phyloP scores from a whole-genome alignment of 2,888 invertebrate genomes.

The Eumerus sabulonum region DNA sequence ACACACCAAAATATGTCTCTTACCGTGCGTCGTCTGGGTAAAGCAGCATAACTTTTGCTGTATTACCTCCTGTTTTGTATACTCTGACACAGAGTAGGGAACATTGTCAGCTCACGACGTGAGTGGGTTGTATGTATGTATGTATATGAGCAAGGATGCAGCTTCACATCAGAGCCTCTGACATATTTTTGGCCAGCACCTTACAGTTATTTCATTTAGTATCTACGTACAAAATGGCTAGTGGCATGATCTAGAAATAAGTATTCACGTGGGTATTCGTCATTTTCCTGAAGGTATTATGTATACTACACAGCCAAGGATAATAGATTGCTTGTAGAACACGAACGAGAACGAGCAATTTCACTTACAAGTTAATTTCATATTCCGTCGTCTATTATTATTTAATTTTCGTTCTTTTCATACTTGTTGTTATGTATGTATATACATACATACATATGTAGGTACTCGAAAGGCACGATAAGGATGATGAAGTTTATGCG shows the following conservation, averaged over 20 bases:
- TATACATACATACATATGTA: too few relatives aligned
- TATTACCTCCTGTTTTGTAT: neutral
- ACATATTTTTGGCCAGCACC: slow-evolving; percentile 23
- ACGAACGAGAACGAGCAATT: slow-evolving; percentile 59
- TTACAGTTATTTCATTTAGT: too few relatives aligned
- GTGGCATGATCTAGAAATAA: too few relatives aligned
- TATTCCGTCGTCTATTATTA: slow-evolving; percentile 64
- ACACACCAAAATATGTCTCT: slow-evolving; percentile 55
- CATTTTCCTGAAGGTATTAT: too few relatives aligned
- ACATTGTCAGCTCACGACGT: too few relatives aligned
- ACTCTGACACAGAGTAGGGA: too few relatives aligned
- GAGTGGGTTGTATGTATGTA: neutral
- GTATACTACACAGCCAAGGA: slow-evolving; percentile 20
- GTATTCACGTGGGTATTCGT: too few relatives aligned
- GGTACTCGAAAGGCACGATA: neutral
- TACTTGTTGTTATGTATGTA: too few relatives aligned
- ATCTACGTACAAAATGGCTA: too few relatives aligned
- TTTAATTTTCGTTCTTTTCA: slow-evolving; percentile 50
- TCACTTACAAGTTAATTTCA: slow-evolving; percentile 66
- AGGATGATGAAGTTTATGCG: neutral
- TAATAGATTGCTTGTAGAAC: slow-evolving; percentile 65
- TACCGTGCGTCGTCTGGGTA: neutral
- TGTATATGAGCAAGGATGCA: slow-evolving; percentile 33
- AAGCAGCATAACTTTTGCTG: slow-evolving; percentile 27
- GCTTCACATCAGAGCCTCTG: slow-evolving; percentile 22